Conservation (phyloP, 2,797 vertebrate genomes). For the Triplophysa bombifrons region DNA sequence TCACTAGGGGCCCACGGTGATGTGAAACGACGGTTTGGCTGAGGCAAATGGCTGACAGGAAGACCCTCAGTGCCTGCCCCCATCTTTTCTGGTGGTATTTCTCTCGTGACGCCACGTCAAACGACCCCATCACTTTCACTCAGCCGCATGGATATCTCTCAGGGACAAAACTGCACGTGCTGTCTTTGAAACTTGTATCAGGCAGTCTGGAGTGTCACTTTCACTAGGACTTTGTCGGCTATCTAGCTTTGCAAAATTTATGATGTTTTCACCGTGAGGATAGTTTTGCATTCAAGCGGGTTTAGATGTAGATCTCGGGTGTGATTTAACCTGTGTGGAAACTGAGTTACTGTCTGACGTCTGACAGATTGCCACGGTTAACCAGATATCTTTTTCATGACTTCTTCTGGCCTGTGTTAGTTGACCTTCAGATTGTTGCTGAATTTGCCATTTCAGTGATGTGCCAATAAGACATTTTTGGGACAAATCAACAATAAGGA, state of each 20-base stretch:
- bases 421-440: background rate
- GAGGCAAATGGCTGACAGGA: slow-evolving; percentile 31
- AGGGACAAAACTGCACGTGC: too few species aligned
- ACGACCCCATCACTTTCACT: background rate
- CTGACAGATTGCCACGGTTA: background rate
- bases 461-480: too few species aligned
- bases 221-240: slow-evolving; percentile 13
- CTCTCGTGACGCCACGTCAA: background rate
- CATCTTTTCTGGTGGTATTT: background rate
- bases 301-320: slow-evolving; percentile 1
- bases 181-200: too few species aligned
- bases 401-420: background rate
- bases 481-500: too few species aligned
- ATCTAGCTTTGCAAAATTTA: slow-evolving; percentile 18
- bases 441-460: too few species aligned
- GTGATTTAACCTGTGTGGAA: background rate
- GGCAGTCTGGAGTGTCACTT: slow-evolving; percentile 22
- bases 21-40: slow-evolving; percentile 23
- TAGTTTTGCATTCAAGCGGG: background rate
- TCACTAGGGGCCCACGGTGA: slow-evolving; percentile 29
- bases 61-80: slow-evolving; percentile 30
- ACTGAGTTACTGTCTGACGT: background rate
- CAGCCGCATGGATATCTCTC: too few species aligned
- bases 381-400: background rate
- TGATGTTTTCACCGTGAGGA: slow-evolving; percentile 18